phyloP scores from a whole-genome alignment of 2,113 vertebrate genomes.

The Labrus mixtus region DNA sequence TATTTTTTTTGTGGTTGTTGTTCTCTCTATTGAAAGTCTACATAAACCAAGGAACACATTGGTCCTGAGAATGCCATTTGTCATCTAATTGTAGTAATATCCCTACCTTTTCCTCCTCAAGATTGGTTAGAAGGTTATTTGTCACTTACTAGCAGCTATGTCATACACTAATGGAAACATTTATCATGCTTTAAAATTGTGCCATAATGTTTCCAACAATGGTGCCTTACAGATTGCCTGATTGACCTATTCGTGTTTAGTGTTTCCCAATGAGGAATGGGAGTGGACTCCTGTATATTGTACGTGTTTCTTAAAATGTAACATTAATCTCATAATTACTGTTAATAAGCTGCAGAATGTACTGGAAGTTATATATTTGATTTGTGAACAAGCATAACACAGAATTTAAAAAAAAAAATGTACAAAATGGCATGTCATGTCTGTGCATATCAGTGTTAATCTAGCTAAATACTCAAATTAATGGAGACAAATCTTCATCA shows the following conservation, averaged over 20 bases:
- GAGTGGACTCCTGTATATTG: not conserved
- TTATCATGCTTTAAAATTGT: slow-evolving; percentile 54
- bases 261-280: not conserved
- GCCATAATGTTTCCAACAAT: slow-evolving; percentile 27
- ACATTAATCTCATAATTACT: not conserved
- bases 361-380: not conserved
- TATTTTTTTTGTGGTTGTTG: slow-evolving; percentile 42
- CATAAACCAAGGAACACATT: slow-evolving; percentile 45
- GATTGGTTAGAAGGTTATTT: slow-evolving; percentile 54
- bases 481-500: not conserved
- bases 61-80: slow-evolving; percentile 53
- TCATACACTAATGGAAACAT: slow-evolving; percentile 62
- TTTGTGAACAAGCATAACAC: too few relatives aligned
- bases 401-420: too few relatives aligned
- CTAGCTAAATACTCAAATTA: not conserved
- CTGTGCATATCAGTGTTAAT: too few relatives aligned
- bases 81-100: slow-evolving; percentile 67
- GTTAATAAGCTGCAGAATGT: slow-evolving; percentile 9
- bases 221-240: slow-evolving; percentile 6
- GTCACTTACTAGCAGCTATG: slow-evolving; percentile 51
- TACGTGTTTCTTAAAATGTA: not conserved
- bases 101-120: slow-evolving; percentile 23
- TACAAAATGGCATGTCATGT: too few relatives aligned
- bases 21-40: slow-evolving; percentile 48
- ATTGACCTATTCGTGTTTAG: slow-evolving; percentile 33